Evolutionary conservation across 2,113 vertebrate species (phyloP).

Genomic region (Naja naja): DNA sequence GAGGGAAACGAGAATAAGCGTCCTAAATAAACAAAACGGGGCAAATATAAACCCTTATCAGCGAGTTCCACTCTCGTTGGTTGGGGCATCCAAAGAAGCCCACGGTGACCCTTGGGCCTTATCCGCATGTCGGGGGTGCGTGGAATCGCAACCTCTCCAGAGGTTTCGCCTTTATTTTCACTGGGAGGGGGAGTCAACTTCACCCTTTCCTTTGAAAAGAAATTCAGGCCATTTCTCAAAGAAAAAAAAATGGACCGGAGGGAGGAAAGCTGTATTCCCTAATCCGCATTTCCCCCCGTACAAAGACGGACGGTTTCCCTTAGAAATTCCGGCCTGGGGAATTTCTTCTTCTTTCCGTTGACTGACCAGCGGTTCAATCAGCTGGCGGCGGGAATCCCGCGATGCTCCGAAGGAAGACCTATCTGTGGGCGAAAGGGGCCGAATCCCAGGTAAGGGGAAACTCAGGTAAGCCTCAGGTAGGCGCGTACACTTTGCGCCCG

Average conservation of each 20-base stretch:
- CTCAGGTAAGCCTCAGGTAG: neutral
- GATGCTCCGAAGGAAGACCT: neutral
- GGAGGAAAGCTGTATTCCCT: neutral
- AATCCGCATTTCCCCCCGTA: neutral
- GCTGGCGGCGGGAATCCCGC: neutral
- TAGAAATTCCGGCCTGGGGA: neutral
- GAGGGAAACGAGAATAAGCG: neutral
- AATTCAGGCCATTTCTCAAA: neutral
- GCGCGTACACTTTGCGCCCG: neutral
- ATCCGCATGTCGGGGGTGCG: neutral
- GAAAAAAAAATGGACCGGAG: neutral
- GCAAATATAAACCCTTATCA: neutral
- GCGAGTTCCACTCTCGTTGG: neutral
- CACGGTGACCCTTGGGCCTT: neutral
- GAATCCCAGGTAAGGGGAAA: neutral
- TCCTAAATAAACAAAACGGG: neutral
- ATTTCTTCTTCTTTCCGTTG: neutral
- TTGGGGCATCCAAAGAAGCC: neutral
- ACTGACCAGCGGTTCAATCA: neutral
- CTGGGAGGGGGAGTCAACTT: neutral
- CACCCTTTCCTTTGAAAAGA: neutral
- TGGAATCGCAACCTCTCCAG: neutral
- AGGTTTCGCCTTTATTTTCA: neutral
- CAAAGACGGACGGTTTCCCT: neutral
- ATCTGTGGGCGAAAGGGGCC: neutral